Percentiles rank a stretch among this genome's conserved stretches.
phyloP scores from a whole-genome alignment of 2,797 vertebrate species.

The Buphagus erythrorhynchus region DNA sequence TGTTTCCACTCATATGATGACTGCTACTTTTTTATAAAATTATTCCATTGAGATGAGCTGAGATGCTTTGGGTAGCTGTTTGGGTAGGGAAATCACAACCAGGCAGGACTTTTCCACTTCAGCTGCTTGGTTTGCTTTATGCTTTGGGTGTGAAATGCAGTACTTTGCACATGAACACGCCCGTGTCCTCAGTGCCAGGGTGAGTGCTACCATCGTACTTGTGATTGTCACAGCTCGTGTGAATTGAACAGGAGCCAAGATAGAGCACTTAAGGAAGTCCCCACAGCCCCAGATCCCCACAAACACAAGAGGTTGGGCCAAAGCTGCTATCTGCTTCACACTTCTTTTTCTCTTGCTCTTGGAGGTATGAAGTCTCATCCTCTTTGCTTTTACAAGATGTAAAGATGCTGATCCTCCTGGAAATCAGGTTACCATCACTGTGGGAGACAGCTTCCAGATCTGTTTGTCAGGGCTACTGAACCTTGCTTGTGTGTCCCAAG shows the following conservation, averaged over 20 bases:
- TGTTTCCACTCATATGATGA: neutral
- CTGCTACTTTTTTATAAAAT: neutral
- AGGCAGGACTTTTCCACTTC: neutral
- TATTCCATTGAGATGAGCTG: neutral
- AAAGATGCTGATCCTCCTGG: neutral
- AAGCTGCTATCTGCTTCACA: neutral
- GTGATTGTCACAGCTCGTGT: neutral
- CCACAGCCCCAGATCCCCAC: neutral
- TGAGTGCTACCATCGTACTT: neutral
- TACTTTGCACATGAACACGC: neutral
- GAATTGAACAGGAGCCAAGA: neutral
- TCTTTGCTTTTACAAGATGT: neutral
- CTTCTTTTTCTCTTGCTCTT: neutral
- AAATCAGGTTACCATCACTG: neutral
- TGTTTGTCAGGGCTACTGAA: constrained; percentile 28
- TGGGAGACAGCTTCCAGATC: constrained; percentile 18
- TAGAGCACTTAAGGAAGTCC: neutral
- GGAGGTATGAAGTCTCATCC: neutral
- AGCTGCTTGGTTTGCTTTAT: neutral
- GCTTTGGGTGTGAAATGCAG: neutral
- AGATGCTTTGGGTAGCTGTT: neutral
- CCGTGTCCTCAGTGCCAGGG: neutral
- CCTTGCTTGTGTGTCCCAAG: constrained; percentile 50
- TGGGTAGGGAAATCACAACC: neutral
- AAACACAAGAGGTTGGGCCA: neutral